Conservation (phyloP, 2,113 vertebrate species). For the Alligator sinensis region DNA sequence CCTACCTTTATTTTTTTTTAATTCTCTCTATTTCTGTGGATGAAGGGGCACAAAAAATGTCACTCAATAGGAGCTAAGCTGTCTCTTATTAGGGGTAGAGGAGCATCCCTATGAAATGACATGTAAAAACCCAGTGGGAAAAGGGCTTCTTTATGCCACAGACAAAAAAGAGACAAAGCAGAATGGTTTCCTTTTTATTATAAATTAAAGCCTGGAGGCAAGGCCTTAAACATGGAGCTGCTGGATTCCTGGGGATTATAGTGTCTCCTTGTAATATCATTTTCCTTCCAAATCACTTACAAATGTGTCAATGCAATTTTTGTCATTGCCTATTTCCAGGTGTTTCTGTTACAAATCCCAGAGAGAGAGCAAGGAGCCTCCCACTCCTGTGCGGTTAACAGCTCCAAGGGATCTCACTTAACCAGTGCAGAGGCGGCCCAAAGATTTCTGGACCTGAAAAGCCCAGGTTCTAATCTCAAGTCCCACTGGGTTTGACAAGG, state of each 20-base stretch:
- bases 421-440: accelerated
- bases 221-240: background rate
- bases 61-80: background rate
- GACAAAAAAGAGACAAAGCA: conserved; percentile 20
- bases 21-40: background rate
- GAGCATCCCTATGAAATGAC: background rate
- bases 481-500: background rate
- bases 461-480: background rate
- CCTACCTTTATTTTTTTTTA: background rate
- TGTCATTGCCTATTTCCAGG: accelerated
- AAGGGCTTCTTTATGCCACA: background rate
- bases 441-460: background rate
- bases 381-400: background rate
- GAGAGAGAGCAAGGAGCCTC: background rate
- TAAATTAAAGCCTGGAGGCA: background rate
- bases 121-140: background rate
- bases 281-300: conserved; percentile 29
- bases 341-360: background rate
- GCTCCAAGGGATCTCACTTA: background rate
- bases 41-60: background rate
- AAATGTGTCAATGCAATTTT: conserved; percentile 23
- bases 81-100: background rate
- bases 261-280: conserved; percentile 35
- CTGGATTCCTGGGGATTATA: conserved; percentile 36
- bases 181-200: conserved; percentile 14